A percentile compares a stretch with the other conserved stretches of the same genome.
These are phyloP conservation scores for Heliconius charithonia DNA, from an alignment of 2,888 invertebrate genomes.

Conservation along the genomic window DNA sequence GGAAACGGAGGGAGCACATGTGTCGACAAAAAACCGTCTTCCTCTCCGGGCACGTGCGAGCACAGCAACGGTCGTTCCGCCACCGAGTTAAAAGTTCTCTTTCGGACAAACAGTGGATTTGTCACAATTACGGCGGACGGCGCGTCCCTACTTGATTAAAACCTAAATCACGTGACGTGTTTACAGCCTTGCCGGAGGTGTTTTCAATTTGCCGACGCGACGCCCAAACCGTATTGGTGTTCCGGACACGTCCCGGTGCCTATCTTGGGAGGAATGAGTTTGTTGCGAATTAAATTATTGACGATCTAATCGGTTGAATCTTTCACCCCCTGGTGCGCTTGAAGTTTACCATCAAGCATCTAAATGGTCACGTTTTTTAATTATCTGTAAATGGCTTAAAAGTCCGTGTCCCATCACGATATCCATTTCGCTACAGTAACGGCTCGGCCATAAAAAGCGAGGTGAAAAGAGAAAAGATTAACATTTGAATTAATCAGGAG, in stretches of 20 bases:
- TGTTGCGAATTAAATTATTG: conserved; percentile 83
- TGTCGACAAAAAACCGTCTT: conserved; percentile 82
- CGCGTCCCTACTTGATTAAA: conserved; percentile 84
- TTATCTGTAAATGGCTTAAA: conserved; percentile 73
- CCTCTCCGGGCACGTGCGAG: conserved; percentile 78
- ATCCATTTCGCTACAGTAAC: conserved; percentile 70
- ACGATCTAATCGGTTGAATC: conserved; percentile 76
- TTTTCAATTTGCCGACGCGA: conserved; percentile 83
- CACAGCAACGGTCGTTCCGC: conserved; percentile 76
- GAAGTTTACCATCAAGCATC: conserved; percentile 48
- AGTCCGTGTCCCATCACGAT: conserved; percentile 66
- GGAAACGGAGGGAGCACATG: conserved; percentile 73
- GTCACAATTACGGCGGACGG: conserved; percentile 82
- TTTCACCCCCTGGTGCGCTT: conserved; percentile 59
- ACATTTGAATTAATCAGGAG: conserved; percentile 84
- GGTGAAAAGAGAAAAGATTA: conserved; percentile 75
- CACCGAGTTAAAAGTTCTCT: conserved; percentile 82
- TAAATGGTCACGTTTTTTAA: conserved; percentile 76
- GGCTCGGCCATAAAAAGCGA: conserved; percentile 73
- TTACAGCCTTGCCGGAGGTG: conserved; percentile 83
- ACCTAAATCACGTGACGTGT: conserved; percentile 85
- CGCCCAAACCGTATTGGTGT: conserved; percentile 79
- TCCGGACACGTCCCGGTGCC: conserved; percentile 80
- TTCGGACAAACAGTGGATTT: conserved; percentile 84
- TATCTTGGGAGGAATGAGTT: conserved; percentile 81